Base-by-base conservation (phyloP, 2,113 vertebrate genomes). In the Cranoglanis bouderius region DNA sequence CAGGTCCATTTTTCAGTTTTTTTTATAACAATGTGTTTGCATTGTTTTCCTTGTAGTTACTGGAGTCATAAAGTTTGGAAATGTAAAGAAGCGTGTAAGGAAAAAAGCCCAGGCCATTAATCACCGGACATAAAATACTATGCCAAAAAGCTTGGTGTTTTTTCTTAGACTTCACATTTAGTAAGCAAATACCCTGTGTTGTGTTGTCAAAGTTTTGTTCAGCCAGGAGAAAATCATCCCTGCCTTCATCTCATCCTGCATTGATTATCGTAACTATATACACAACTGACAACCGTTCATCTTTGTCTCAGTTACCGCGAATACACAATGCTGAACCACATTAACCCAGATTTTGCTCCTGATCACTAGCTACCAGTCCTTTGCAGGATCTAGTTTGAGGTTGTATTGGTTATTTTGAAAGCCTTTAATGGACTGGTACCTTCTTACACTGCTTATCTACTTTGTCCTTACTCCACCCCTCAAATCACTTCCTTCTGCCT, bases 171-270 rank as follows among this genome's bases (percentile, higher is more conserved):
- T 82, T 61, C 13, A 38, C 53, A 59, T 61, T 61, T 83, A 26
- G 4, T 43, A 59, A 59, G 19, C 81, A 29, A 59, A 59, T 35
- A 16, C 81, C 12, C 24, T 57, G 32, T 38, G n/a, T 4, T 55
- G 32, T n/a, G n/a, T n/a, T n/a, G n/a, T 82, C 51, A 57, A 57
- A 12, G 53, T 57, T 57, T 82, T 57, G n/a, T 57, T 24, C 80
- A 57, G 80, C 9, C 53, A 38, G 35, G 53, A 57, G 32, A 19
- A 57, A 82, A 57, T 38, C 32, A 82, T 82, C 9, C 80, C 32
- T 57, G n/a, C 53, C 80, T 82, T 82, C 10, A 9, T 57, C 19
- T 57, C 80, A 82, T 82, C 80, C 51, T 82, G 80, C 32, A 82
- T 6, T 57, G 19, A 57, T 82, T 57, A 82, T 57, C 19, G 3